Percentiles rank a stretch among this genome's conserved stretches.
phyloP scores from a whole-genome alignment of 2,888 invertebrate species.

The Clanis bilineata region DNA sequence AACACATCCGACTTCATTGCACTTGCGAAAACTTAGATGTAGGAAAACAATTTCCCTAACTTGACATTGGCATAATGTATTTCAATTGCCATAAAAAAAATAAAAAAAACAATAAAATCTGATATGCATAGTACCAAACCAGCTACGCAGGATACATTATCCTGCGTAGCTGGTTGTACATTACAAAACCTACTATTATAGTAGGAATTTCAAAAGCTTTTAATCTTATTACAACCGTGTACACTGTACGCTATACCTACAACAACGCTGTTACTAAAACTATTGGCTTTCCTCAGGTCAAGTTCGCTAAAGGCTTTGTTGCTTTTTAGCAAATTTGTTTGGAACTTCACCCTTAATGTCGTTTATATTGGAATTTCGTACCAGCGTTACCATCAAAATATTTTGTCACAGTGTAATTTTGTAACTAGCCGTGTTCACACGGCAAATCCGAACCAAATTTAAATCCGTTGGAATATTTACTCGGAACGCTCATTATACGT shows the following conservation, averaged over 20 bases:
- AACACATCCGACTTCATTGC: too few species aligned
- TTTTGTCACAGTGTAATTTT: slow-evolving; percentile 59
- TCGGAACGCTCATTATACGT: slow-evolving; percentile 9
- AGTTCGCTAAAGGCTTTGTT: slow-evolving; percentile 28
- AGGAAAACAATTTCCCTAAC: too few species aligned
- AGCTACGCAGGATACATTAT: slow-evolving; percentile 12
- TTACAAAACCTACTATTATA: slow-evolving; percentile 3
- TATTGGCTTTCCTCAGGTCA: slow-evolving; percentile 23
- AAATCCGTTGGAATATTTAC: slow-evolving; percentile 13
- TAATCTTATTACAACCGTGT: slow-evolving; percentile 29
- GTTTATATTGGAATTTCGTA: slow-evolving; percentile 32
- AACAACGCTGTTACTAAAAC: slow-evolving; percentile 28
- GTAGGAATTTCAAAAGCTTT: slow-evolving; percentile 27
- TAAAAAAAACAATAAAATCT: neutral
- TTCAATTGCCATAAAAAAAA: too few species aligned
- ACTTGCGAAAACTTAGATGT: too few species aligned
- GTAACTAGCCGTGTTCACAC: slow-evolving; percentile 55
- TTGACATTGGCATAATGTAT: too few species aligned
- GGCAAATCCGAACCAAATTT: slow-evolving; percentile 24
- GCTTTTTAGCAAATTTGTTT: slow-evolving; percentile 35
- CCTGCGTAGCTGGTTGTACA: too few species aligned
- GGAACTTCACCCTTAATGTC: slow-evolving; percentile 33
- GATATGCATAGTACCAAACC: slow-evolving; percentile 4
- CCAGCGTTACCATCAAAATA: slow-evolving; percentile 38
- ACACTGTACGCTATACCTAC: neutral